These are phyloP conservation scores for Pelecanus crispus DNA, from an alignment of 2,113 vertebrate genomes.

Conservation along the genomic window DNA sequence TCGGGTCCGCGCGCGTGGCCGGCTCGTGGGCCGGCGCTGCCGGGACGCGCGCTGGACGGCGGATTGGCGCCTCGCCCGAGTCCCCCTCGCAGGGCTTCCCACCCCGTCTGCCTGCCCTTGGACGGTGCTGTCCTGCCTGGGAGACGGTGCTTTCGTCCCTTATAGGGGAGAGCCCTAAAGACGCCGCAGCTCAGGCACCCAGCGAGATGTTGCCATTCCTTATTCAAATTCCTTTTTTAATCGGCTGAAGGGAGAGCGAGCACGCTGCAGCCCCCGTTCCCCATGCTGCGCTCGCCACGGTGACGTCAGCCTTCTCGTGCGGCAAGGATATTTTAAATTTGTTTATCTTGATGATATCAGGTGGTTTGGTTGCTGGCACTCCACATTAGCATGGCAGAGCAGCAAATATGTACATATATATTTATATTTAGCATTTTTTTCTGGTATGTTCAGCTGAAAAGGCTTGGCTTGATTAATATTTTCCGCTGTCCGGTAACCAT, in stretches of 20 bases:
- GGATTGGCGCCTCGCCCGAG: background rate
- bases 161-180: background rate
- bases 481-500: slow-evolving; percentile 98
- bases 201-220: background rate
- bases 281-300: background rate
- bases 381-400: slow-evolving; percentile 51
- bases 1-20: accelerated
- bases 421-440: slow-evolving; percentile 78
- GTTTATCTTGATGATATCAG: slow-evolving; percentile 63
- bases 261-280: background rate
- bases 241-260: background rate
- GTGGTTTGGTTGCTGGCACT: slow-evolving; percentile 33
- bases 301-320: slow-evolving; percentile 30
- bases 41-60: background rate
- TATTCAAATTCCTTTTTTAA: background rate
- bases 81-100: background rate
- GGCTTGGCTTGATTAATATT: slow-evolving; percentile 98
- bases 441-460: slow-evolving; percentile 77
- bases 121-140: background rate
- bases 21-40: background rate
- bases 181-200: background rate
- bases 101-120: no score
- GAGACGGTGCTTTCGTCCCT: background rate
- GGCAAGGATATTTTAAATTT: slow-evolving; percentile 39
- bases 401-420: slow-evolving; percentile 67